Base-by-base conservation (phyloP, 2,797 vertebrate species). In the Muscicapa comitata region DNA sequence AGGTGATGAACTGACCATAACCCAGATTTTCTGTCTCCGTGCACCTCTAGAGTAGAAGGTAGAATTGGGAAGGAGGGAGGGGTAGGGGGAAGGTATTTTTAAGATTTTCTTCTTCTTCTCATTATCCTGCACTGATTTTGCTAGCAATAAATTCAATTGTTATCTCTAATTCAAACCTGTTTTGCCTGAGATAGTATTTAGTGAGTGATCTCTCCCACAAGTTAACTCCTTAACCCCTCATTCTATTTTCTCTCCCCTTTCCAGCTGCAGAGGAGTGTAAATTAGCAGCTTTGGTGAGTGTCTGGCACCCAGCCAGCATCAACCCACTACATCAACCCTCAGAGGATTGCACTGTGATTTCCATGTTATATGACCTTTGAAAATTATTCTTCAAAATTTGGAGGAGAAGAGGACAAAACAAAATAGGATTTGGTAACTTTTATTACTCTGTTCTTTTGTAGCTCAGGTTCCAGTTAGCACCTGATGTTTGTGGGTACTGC, bases 31-130 rank as follows among this genome's bases (percentile, higher is more conserved):
- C 26, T 23, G 12, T 38, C n/a, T 75, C 10, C 18, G 26, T 51
- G n/a, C 8, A 19, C 28, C 10, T 43, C 45, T 0, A 0, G 38
- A 10, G 13, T 23, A 43, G 28, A 10, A 28, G 12, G 13, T 51
- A 16, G 28, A 21, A 11, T 3, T 75, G 28, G 40, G 28, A 53
- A 47, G 6, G 6, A 43, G 9, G 29, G 9, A 38, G 4, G 28
- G 15, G 19, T 33, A 31, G 7, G n/a, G 15, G 8, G 7, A 45
- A 61, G 9, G 20, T 68, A 7, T 25, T 61, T 47, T 40, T 38
- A 76, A 61, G 9, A 6, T 29, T 61, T 45, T 54, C 7, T 40
- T 86, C 47, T 61, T 21, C 29, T 61, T 68, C 40, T 53, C 7
- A 21, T 47, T 76, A 15, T 61, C 20, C 33, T 76, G 13, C 20